Base-by-base conservation (phyloP, 2,888 invertebrate species). In the Tryphoninae sp. region DNA sequence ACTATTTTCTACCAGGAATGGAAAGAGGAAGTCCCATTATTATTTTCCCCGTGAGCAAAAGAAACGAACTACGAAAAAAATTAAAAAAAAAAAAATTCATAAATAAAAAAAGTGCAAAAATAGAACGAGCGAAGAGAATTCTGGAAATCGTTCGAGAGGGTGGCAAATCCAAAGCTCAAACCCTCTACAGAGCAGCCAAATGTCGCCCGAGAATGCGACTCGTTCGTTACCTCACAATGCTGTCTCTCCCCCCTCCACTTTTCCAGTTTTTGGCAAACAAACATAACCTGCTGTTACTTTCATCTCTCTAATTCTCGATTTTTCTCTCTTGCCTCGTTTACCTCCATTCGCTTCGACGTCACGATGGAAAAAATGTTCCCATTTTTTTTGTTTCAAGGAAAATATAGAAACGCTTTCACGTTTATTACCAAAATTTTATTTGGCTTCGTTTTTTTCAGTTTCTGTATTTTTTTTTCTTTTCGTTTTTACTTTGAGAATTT, bases 131-230 rank as follows among this genome's bases (percentile, higher is more conserved):
- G 23, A 13, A 49, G 65, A 11, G 42, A 51, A 68, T 76, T 59
- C 58, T 58, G 64, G 51, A 79, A 79, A 79, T 79, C 72, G 79
- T 78, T 82, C 42, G 69, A 61, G 71, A 64, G 76, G 69, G 19
- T 79, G 76, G 79, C 75, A 73, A 73, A 76, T 65, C 45, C 74
- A 26, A 64, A 79, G 69, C 55, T 33, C 33, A 6, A 6, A 4
- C 64, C 45, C 74, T 74, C 78, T 58, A 74, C 1, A 45, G 64
- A 74, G 81, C 78, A 78, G 65, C 74, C 81, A 81, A 81, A 81
- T 75, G 81, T 78, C 74, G 61, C 78, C 74, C 69, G 74, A 81
- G 74, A 71, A 78, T 81, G 72, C 78, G 78, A 81, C 77, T 81
- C 81, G 67, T 81, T 81, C 78, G 78, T 71, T 61, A 71, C 59